Evolutionary conservation across 2,888 invertebrate species (phyloP).

Genomic region (Drosophila antonietae): DNA sequence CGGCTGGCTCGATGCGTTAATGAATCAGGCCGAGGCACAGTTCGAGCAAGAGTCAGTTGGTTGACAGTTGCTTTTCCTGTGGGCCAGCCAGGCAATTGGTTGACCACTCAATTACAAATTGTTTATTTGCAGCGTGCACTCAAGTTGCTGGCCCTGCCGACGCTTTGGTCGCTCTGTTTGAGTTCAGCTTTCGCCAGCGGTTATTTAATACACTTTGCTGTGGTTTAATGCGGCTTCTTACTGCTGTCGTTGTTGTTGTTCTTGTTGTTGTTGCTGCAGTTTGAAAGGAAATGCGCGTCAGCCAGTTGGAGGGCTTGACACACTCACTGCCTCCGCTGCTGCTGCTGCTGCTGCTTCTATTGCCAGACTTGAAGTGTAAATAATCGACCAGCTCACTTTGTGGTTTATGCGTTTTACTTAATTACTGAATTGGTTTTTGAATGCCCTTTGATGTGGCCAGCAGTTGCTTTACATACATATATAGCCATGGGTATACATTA

Average conservation of each 20-base stretch:
- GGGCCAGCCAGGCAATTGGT: conserved; percentile 32
- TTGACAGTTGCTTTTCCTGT: conserved; percentile 11
- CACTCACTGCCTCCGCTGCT: conserved; percentile 33
- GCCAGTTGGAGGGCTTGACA: conserved; percentile 50
- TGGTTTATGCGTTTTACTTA: conserved; percentile 78
- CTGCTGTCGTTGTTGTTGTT: conserved; percentile 8
- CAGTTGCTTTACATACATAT: neutral
- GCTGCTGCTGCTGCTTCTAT: neutral
- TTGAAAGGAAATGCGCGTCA: conserved; percentile 47
- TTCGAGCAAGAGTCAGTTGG: conserved; percentile 4
- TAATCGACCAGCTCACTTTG: conserved; percentile 69
- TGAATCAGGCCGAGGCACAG: conserved; percentile 36
- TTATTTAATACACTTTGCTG: conserved; percentile 74
- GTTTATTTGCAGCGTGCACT: conserved; percentile 53
- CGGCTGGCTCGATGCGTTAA: conserved; percentile 41
- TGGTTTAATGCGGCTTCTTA: conserved; percentile 28
- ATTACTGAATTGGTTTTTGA: conserved; percentile 77
- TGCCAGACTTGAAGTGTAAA: conserved; percentile 62
- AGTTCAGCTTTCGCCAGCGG: conserved; percentile 72
- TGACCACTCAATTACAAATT: conserved; percentile 73
- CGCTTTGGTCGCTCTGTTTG: conserved; percentile 42
- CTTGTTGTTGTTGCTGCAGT: conserved; percentile 30
- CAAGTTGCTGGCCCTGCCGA: conserved; percentile 51
- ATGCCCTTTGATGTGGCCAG: conserved; percentile 77
- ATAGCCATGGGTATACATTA: conserved; percentile 9